Conservation (phyloP, 1,140 invertebrate species). For the Drosophila tani region DNA sequence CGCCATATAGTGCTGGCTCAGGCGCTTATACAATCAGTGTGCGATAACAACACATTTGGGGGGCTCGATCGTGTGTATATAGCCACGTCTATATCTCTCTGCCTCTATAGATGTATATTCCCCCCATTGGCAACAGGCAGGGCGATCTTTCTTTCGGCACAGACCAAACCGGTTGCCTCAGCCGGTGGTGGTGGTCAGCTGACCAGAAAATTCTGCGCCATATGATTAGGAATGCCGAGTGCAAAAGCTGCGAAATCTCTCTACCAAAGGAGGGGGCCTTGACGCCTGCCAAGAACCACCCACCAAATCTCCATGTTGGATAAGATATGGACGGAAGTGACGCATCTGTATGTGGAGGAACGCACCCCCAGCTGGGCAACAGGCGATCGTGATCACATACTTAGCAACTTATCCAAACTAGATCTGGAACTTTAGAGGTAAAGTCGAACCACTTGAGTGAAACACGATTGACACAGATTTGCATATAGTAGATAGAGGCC, state of each 20-base stretch:
- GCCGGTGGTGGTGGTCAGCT: conserved; percentile 49
- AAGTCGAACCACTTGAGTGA: conserved; percentile 33
- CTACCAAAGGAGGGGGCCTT: conserved; percentile 15
- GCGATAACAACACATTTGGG: conserved; percentile 75
- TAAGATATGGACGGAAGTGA: conserved; percentile 49
- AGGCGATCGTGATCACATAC: conserved; percentile 15
- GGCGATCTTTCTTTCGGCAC: conserved; percentile 24
- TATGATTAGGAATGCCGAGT: conserved; percentile 64
- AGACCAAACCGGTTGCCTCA: conserved; percentile 59
- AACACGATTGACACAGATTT: conserved; percentile 59
- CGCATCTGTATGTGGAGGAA: conserved; percentile 22
- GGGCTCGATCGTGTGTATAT: conserved; percentile 65
- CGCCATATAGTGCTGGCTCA: background rate
- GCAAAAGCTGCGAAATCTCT: conserved; percentile 42
- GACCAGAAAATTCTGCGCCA: conserved; percentile 59
- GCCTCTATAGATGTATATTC: conserved; percentile 10
- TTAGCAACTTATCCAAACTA: background rate
- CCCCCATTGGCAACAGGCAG: conserved; percentile 68
- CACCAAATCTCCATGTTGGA: conserved; percentile 24
- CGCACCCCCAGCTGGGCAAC: conserved; percentile 41
- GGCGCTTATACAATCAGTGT: conserved; percentile 64
- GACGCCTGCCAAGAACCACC: conserved; percentile 26
- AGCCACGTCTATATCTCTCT: conserved; percentile 55
- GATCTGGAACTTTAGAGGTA: conserved; percentile 7
- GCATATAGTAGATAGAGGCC: conserved; percentile 12